Evolutionary conservation across 2,888 invertebrate species (phyloP), one percentile per base, ranked within the genome.

Genomic region (Xanthia togata): DNA sequence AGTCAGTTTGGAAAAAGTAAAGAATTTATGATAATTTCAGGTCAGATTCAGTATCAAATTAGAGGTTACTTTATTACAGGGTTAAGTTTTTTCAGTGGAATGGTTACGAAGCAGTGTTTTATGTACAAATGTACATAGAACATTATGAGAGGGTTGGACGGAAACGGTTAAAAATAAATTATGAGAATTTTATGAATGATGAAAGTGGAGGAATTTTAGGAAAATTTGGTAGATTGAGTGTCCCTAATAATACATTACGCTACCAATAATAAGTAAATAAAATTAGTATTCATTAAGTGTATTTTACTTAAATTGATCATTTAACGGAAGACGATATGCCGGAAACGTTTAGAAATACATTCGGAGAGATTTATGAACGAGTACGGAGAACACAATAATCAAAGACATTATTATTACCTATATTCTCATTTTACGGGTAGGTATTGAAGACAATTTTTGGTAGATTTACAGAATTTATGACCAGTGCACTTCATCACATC

Each of bases 101-200:
- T 20, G n/a, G 55, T 62, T 6, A 17, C 31, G 38, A 53, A 26
- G 62, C 20, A 65, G 6, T 20, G 9, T 64, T 78, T 60, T 59
- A 67, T 50, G 50, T 50, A 77, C n/a, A 31, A 60, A 78, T 68
- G 26, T 53, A 62, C 44, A 44, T 26, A 12, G 55, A 26, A 44
- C 23, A 17, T 23, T 35, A 38, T 17, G 35, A 59, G 47, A 44
- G 72, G 67, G 70, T 70, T 69, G 38, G 26, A 57, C n/a, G 76
- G 76, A 83, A 79, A 53, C 38, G 35, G 73, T 79, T 76, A 60
- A 79, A 82, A 79, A 75, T 74, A 57, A 78, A 82, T 81, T 47
- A 70, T 67, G 72, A 9, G 53, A 59, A 47, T 67, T 81, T 68
- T 67, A 57, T 63, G 70, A 70, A 62, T 73, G 35, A 67, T 41